Base-by-base conservation (phyloP, 2,888 invertebrate species). In the Dromius quadrimaculatus region DNA sequence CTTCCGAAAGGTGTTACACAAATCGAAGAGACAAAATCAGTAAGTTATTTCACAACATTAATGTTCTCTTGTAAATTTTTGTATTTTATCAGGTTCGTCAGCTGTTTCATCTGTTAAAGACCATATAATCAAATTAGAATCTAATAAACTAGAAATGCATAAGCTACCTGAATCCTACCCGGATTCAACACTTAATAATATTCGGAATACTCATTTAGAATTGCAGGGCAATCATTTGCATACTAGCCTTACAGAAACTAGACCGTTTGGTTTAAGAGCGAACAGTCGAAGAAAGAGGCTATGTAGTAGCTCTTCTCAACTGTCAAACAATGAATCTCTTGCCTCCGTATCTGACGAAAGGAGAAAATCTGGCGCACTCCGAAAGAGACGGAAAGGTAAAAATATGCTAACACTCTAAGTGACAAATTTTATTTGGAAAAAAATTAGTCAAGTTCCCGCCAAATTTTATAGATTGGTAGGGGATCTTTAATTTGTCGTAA, bases 241-340 rank as follows among this genome's bases (percentile, higher is more conserved):
- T 34, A 19, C 45, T 20, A 61, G 62, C 47, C 50, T 61, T 36
- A 61, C 47, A 34, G 70, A 70, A 22, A 62, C 62, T 23, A 45
- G 70, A 62, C 70, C 47, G 38, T 70, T 70, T 45, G 50, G 43
- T 76, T 75, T 83, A 71, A 81, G 78, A 74, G 82, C 82, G 81
- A 83, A 80, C 71, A 82, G 82, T 66, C 75, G 82, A 59, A 75
- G 82, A 71, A 83, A 83, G 74, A 73, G 83, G 63, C 74, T 82
- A 70, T 80, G 79, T 72, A 83, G 82, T 72, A 80, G 79, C 74
- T 82, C 82, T n/a, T 82, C 82, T 2, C 77, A 78, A 9, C 73
- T 82, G 45, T 81, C 82, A 19, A 81, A 80, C 72, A 82, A 79
- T 74, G 82, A 82, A 65, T 78, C 76, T 17, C 73, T 75, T 34